Conservation (phyloP, 92 coral and sea anemone genomes). For the Parazoanthus darwini region DNA sequence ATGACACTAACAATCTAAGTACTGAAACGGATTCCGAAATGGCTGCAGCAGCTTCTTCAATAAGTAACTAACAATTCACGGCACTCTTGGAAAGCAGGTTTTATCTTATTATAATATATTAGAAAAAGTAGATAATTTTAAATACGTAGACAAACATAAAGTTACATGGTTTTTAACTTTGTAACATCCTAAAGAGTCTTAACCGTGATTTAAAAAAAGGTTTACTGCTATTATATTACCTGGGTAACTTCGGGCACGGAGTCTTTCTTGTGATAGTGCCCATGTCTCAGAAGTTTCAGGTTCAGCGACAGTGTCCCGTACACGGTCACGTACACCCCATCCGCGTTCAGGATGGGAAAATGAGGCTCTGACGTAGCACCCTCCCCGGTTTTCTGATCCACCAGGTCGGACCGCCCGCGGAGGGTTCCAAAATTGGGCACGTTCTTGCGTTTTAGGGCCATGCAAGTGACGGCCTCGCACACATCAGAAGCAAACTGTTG, state of each 20-base stretch:
- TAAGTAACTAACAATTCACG: no score
- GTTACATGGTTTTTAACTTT: no score
- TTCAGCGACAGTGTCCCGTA: conserved; percentile 87
- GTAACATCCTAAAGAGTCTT: no score
- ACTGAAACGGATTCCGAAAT: no score
- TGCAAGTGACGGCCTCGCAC: conserved; percentile 99
- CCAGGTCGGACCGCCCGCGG: conserved; percentile 98
- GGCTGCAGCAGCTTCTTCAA: no score
- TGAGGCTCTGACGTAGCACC: conserved; percentile 98
- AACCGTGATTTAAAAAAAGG: no score
- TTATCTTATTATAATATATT: no score
- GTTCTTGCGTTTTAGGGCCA: conserved; percentile 95
- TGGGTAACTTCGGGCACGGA: conserved; percentile 73
- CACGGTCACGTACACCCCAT: conserved; percentile 96
- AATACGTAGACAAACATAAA: no score
- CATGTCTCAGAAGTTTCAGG: conserved; percentile 79
- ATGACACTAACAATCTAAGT: no score
- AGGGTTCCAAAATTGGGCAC: conserved; percentile 99
- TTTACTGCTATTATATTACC: conserved; percentile 48
- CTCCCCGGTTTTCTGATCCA: conserved; percentile 96
- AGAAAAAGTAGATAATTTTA: no score
- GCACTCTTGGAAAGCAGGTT: no score
- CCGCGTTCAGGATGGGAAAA: conserved; percentile 97
- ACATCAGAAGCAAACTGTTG: conserved; percentile 99
- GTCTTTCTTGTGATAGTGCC: conserved; percentile 82